A percentile compares a stretch with the other conserved stretches of the same genome.
Evolutionary conservation across 92 coral and sea anemone genomes (phyloP).

Genomic region (Scolanthus callimorphus): DNA sequence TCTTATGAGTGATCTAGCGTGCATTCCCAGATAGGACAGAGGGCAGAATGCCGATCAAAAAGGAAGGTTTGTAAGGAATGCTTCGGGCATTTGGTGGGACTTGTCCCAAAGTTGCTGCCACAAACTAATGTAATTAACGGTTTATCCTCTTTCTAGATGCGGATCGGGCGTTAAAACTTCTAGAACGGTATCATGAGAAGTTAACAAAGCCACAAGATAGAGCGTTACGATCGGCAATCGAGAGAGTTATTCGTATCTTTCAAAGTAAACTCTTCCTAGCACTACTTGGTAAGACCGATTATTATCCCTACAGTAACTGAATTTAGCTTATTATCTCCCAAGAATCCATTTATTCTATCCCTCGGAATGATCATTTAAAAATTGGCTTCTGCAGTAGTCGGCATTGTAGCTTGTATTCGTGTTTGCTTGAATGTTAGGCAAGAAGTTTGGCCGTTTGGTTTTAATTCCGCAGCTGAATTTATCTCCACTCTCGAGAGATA

Average conservation of each 20-base stretch:
- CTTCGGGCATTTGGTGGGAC: background rate
- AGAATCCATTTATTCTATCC: too few relatives aligned
- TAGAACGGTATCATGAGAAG: constrained; percentile 90
- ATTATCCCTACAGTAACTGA: too few relatives aligned
- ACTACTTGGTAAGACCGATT: constrained; percentile 87
- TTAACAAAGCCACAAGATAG: constrained; percentile 95
- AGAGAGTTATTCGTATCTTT: constrained; percentile 96
- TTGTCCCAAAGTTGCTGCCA: background rate
- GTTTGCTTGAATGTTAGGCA: too few relatives aligned
- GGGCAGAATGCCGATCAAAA: constrained; percentile 88
- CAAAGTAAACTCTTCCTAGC: constrained; percentile 92
- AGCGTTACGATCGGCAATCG: constrained; percentile 93
- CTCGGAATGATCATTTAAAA: too few relatives aligned
- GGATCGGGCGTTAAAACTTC: constrained; percentile 80
- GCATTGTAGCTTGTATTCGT: too few relatives aligned
- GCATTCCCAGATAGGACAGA: constrained; percentile 30
- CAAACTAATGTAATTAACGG: constrained; percentile 21
- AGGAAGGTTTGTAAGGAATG: constrained; percentile 80
- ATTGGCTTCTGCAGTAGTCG: too few relatives aligned
- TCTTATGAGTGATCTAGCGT: constrained; percentile 19
- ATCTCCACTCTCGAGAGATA: too few relatives aligned
- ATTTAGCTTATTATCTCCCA: too few relatives aligned
- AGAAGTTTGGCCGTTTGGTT: too few relatives aligned
- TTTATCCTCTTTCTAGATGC: constrained; percentile 57
- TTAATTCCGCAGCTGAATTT: too few relatives aligned